These are phyloP conservation scores for Cassiopea andromeda DNA, from an alignment of 30 jellyfish, hydroid and myxozoan genomes.

Conservation along the genomic window DNA sequence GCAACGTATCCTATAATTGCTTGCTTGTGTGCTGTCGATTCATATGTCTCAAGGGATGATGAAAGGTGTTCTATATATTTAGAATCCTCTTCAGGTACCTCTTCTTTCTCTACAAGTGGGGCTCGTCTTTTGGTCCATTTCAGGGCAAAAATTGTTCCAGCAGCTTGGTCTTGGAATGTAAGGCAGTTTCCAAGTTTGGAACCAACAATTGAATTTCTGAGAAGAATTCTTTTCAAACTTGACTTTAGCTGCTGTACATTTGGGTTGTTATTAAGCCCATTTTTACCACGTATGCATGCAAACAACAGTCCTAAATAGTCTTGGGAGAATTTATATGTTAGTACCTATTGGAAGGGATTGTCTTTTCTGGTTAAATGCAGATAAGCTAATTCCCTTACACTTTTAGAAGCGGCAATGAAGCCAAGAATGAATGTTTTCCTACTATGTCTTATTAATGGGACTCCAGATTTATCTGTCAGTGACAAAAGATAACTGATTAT, in stretches of 20 bases:
- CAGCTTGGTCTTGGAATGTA: slow-evolving; percentile 15
- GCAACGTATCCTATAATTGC: slow-evolving; percentile 57
- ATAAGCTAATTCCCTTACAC: slow-evolving; percentile 29
- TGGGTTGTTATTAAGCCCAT: slow-evolving; percentile 66
- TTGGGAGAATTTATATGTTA: slow-evolving; percentile 69
- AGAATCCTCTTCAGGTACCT: slow-evolving; percentile 1
- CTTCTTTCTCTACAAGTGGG: slow-evolving; percentile 24
- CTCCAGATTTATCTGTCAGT: slow-evolving; percentile 29
- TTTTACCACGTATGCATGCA: slow-evolving; percentile 61
- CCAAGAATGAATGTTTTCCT: slow-evolving; percentile 66
- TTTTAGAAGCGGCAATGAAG: slow-evolving; percentile 20
- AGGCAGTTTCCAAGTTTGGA: slow-evolving; percentile 42
- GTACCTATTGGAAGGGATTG: slow-evolving; percentile 55
- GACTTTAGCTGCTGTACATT: slow-evolving; percentile 46
- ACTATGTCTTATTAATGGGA: slow-evolving; percentile 41
- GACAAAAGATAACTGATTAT: slow-evolving; percentile 2
- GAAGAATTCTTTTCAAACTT: slow-evolving; percentile 27
- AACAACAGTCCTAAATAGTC: slow-evolving; percentile 70
- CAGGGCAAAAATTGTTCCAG: slow-evolving; percentile 32
- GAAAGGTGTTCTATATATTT: not conserved
- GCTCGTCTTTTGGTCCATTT: slow-evolving; percentile 45
- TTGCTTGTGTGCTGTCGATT: slow-evolving; percentile 27
- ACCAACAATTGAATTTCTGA: slow-evolving; percentile 50
- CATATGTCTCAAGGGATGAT: not conserved
- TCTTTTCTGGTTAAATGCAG: slow-evolving; percentile 17